phyloP scores from a whole-genome alignment of 2,888 invertebrate species.

The Xestia ashworthii region DNA sequence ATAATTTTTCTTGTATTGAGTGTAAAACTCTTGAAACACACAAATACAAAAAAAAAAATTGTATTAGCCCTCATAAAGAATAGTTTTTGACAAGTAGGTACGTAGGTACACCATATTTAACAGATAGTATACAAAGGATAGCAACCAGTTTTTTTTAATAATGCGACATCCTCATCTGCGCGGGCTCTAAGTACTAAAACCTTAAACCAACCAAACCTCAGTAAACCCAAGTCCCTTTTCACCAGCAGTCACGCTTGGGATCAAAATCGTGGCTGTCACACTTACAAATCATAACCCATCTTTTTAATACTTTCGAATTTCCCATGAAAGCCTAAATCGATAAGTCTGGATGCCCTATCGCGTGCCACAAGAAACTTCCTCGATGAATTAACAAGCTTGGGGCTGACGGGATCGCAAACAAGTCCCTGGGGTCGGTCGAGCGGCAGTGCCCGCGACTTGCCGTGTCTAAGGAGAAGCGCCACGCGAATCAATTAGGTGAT shows the following conservation, averaged over 20 bases:
- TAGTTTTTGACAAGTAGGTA: too few relatives aligned
- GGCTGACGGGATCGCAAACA: slow-evolving; percentile 72
- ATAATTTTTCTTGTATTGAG: too few relatives aligned
- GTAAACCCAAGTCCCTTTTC: neutral
- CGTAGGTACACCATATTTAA: too few relatives aligned
- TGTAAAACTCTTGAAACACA: too few relatives aligned
- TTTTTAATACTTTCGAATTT: neutral
- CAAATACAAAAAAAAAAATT: too few relatives aligned
- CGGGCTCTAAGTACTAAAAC: neutral
- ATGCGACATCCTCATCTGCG: neutral
- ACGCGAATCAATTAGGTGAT: slow-evolving; percentile 83
- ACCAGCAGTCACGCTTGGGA: neutral
- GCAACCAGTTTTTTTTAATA: neutral
- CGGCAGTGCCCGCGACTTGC: slow-evolving; percentile 53
- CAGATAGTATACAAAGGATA: too few relatives aligned
- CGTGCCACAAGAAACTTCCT: slow-evolving; percentile 73
- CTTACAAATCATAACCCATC: neutral
- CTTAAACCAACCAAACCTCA: neutral
- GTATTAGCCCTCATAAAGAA: too few relatives aligned
- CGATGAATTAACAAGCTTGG: slow-evolving; percentile 75
- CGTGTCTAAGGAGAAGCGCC: slow-evolving; percentile 72
- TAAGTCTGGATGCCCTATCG: slow-evolving; percentile 61
- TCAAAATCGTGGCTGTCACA: neutral
- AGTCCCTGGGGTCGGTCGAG: slow-evolving; percentile 70
- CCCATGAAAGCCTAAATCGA: slow-evolving; percentile 5